phyloP scores from a whole-genome alignment of 2,113 vertebrate species.

The Tichodroma muraria region DNA sequence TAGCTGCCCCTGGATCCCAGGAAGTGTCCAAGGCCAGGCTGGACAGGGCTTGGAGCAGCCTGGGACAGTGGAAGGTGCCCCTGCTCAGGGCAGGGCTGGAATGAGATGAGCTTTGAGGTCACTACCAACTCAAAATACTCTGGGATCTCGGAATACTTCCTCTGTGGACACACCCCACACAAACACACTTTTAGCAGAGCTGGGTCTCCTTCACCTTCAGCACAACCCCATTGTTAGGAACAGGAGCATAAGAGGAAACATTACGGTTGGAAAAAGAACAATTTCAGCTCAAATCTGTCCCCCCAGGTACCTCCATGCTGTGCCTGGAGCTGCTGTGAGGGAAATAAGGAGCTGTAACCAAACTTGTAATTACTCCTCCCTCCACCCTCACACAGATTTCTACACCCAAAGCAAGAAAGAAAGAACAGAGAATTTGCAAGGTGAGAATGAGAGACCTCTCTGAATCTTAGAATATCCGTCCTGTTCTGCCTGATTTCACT shows the following conservation, averaged over 20 bases:
- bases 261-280: not conserved
- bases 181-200: not conserved
- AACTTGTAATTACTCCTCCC: not conserved
- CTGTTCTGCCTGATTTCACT: not conserved
- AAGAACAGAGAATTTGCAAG: not conserved
- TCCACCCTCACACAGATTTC: not conserved
- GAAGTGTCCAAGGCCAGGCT: rapidly evolving
- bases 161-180: not conserved
- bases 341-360: not conserved
- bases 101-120: not conserved
- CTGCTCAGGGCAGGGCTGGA: not conserved
- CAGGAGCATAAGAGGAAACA: not conserved
- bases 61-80: not conserved
- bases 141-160: not conserved
- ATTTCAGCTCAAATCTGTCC: not conserved
- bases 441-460: not conserved
- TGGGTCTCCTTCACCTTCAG: not conserved
- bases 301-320: not conserved
- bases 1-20: not conserved
- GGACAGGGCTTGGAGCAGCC: rapidly evolving
- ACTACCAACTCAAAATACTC: not conserved
- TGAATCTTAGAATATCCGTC: not conserved
- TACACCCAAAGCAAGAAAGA: not conserved
- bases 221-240: not conserved
- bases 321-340: not conserved